A percentile compares a stretch with the other conserved stretches of the same genome.
These are phyloP conservation scores for Oligia latruncula DNA, from an alignment of 2,888 invertebrate genomes.

Conservation along the genomic window DNA sequence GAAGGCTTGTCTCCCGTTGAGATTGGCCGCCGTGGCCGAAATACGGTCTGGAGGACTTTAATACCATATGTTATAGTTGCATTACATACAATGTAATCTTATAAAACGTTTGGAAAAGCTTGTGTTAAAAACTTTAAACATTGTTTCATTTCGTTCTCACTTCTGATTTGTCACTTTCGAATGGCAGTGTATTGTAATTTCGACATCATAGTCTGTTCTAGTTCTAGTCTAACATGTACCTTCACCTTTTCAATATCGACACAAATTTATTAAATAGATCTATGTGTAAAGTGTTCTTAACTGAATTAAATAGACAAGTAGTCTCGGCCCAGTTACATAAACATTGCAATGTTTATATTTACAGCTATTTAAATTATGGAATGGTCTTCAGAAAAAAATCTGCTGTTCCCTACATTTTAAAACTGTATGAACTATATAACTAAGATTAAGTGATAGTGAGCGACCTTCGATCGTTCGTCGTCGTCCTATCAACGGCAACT, in stretches of 20 bases:
- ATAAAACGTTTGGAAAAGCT: slow-evolving; percentile 35
- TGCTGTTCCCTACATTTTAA: too few relatives aligned
- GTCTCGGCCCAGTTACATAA: slow-evolving; percentile 39
- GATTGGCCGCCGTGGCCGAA: too few relatives aligned
- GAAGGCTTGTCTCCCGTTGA: too few relatives aligned
- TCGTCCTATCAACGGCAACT: slow-evolving; percentile 22
- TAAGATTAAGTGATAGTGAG: slow-evolving; percentile 42
- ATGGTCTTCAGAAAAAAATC: too few relatives aligned
- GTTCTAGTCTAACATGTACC: neutral
- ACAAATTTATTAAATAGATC: neutral
- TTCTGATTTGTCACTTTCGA: slow-evolving; percentile 13
- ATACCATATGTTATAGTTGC: slow-evolving; percentile 19
- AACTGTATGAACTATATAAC: too few relatives aligned
- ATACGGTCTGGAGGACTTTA: neutral
- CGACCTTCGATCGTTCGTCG: slow-evolving; percentile 32
- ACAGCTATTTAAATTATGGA: too few relatives aligned
- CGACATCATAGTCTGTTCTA: neutral
- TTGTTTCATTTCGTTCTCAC: slow-evolving; percentile 29
- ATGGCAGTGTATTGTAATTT: slow-evolving; percentile 11
- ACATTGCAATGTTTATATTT: neutral
- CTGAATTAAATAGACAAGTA: slow-evolving; percentile 7
- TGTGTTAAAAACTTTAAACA: slow-evolving; percentile 25
- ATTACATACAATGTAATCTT: slow-evolving; percentile 39
- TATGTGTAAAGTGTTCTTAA: slow-evolving; percentile 1
- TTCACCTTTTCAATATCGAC: slow-evolving; percentile 19